Evolutionary conservation across 2,888 invertebrate species (phyloP), one percentile per base, ranked within the genome.

Genomic region (Drosophila borealis): DNA sequence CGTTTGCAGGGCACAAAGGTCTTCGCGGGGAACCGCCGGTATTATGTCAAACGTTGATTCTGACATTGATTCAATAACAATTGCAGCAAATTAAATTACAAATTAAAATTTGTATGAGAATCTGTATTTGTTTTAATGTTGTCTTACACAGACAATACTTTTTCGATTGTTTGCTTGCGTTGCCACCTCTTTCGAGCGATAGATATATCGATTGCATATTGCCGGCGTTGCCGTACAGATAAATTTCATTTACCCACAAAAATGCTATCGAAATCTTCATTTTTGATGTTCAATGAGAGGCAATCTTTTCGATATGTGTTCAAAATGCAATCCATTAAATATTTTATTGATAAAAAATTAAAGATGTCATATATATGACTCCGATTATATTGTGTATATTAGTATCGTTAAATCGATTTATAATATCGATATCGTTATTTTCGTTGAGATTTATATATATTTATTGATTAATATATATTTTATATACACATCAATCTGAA

Each of bases 141-240:
- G 14, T 13, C 13, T 36, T 39, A 39, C 14, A 34, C 29, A 36
- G 13, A 39, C 37, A 59, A 49, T 44, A 39, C 4, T n/a, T 48
- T 72, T 19, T 61, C 78, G 78, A 78, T 67, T 21, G 1, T 17
- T 13, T 39, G 2, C 2, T 41, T 3, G 45, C 10, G 72, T 42
- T 76, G 55, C 59, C 78, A 60, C 14, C 29, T 25, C 36, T 50
- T 9, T n/a, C 17, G 0, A 72, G 17, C 60, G 59, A 55, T 73
- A 34, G 4, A 9, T 13, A 56, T 66, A 74, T 78, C 78, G 78
- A 74, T 78, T 54, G 19, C 11, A 29, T 8, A 9, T 10, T 9
- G 34, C 3, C 4, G 19, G 33, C 44, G 66, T 66, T 72, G 66
- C 73, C 56, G 54, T 55, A 64, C n/a, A 37, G 19, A 25, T 44